Percentiles rank a stretch among this genome's conserved stretches.
Conservation (phyloP, 2,888 invertebrate genomes). For the Ganaspis brasiliensis region DNA sequence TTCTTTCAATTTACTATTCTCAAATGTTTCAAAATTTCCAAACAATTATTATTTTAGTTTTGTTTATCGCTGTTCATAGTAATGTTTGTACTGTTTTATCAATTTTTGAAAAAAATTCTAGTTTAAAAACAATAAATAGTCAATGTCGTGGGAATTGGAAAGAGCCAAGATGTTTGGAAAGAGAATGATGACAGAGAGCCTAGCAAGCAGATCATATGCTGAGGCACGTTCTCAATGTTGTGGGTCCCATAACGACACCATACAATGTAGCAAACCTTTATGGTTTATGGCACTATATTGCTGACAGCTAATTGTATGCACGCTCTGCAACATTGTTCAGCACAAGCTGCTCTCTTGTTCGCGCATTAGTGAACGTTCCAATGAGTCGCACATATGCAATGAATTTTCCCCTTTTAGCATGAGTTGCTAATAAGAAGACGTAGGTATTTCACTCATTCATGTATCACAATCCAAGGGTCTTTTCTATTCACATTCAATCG, state of each 20-base stretch:
- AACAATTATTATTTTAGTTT: no score
- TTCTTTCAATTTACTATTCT: no score
- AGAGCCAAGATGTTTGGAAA: constrained; percentile 38
- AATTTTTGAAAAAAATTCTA: no score
- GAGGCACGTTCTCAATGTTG: constrained; percentile 75
- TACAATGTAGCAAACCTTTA: constrained; percentile 71
- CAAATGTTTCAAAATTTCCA: no score
- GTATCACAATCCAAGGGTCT: constrained; percentile 18
- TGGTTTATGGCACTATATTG: constrained; percentile 70
- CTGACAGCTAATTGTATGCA: constrained; percentile 75
- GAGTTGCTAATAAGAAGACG: constrained; percentile 65
- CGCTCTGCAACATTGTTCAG: constrained; percentile 72
- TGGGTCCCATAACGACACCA: constrained; percentile 65
- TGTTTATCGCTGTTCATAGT: no score
- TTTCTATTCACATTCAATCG: background rate
- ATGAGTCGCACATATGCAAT: constrained; percentile 56
- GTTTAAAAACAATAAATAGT: background rate
- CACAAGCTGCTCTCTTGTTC: constrained; percentile 51
- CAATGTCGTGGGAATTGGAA: constrained; percentile 42
- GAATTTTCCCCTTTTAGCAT: constrained; percentile 31
- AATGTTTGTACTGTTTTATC: no score
- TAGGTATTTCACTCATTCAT: constrained; percentile 63
- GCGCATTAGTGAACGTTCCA: constrained; percentile 52
- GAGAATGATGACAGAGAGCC: constrained; percentile 32
- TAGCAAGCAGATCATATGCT: constrained; percentile 79